Percentiles rank a stretch among this genome's conserved stretches.
These are phyloP conservation scores for Bovichtus variegatus DNA, from an alignment of 2,797 vertebrate genomes.

Conservation along the genomic window DNA sequence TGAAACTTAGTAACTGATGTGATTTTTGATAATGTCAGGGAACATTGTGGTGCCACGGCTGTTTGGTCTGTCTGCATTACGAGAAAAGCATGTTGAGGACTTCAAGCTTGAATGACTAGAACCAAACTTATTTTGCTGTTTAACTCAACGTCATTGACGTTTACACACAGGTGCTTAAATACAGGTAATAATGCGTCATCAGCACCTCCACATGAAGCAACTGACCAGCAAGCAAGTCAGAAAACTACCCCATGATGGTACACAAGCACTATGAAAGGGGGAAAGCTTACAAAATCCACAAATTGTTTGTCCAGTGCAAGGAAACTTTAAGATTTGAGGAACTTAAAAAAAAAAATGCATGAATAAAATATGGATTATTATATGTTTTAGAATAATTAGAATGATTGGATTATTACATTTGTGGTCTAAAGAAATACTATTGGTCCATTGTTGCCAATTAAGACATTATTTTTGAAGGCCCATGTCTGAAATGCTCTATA, in stretches of 20 bases:
- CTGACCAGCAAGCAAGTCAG: not conserved
- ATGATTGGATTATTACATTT: too few relatives aligned
- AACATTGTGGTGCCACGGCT: not conserved
- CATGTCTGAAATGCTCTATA: too few relatives aligned
- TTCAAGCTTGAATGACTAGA: not conserved
- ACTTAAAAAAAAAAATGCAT: too few relatives aligned
- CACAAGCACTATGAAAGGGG: too few relatives aligned
- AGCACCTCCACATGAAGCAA: not conserved
- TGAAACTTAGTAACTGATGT: conserved; percentile 30
- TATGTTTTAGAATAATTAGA: too few relatives aligned
- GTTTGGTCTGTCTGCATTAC: not conserved
- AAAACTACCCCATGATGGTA: not conserved
- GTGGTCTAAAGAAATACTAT: too few relatives aligned
- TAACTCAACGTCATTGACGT: conserved; percentile 1
- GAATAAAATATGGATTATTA: too few relatives aligned
- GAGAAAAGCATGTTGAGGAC: not conserved
- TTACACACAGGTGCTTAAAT: not conserved
- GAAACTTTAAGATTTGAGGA: too few relatives aligned
- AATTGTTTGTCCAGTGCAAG: too few relatives aligned
- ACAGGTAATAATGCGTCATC: not conserved
- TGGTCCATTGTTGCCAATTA: too few relatives aligned
- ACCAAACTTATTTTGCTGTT: not conserved
- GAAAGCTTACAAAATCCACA: too few relatives aligned
- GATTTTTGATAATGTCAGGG: conserved; percentile 9
- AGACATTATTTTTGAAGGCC: too few relatives aligned